Evolutionary conservation across 1,140 invertebrate genomes (phyloP), one percentile per base, ranked within the genome.

Genomic region (Heliconius hermathena): DNA sequence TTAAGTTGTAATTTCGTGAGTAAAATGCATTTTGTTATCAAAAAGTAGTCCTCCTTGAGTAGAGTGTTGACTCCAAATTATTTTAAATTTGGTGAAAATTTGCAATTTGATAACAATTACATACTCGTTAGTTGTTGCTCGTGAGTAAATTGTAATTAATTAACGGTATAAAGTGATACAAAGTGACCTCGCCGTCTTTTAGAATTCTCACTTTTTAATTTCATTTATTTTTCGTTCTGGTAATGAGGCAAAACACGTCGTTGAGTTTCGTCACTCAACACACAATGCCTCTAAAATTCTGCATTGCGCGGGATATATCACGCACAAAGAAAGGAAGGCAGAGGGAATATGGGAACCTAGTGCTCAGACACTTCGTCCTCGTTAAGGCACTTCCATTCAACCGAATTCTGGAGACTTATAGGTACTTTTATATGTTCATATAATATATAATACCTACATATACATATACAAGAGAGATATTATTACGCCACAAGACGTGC

Each of bases 1-100:
- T 46, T 16, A 16, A 46, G 13, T 46, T 16, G 54, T 57, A 57
- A 3, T 9, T 22, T 22, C 20, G 54, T n/a, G 54, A 57, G 16
- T 20, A 60, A 66, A 66, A 29, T 29, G 22, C 60, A 66, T 13
- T 66, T 66, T 66, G 3, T 66, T 66, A 66, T 66, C 60, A 29
- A 16, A 66, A 66, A 66, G 60, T 16, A 66, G 60, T 66, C 8
- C 13, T 66, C 60, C 60, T 66, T 66, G 60, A 66, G 60, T 66
- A 66, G 13, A 26, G 29, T 66, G 13, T 66, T 66, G 22, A 66
- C 60, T n/a, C n/a, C 8, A 26, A 60, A 60, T 60, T 60, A 60
- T 22, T 22, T 22, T 22, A 57, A 57, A 60, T 11, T 66, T 29
- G 60, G 60, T 29, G 60, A 66, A 66, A 66, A 66, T 66, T 26